These are phyloP conservation scores for Pseudochaenichthys georgianus DNA, from an alignment of 2,797 vertebrate species.

Conservation along the genomic window DNA sequence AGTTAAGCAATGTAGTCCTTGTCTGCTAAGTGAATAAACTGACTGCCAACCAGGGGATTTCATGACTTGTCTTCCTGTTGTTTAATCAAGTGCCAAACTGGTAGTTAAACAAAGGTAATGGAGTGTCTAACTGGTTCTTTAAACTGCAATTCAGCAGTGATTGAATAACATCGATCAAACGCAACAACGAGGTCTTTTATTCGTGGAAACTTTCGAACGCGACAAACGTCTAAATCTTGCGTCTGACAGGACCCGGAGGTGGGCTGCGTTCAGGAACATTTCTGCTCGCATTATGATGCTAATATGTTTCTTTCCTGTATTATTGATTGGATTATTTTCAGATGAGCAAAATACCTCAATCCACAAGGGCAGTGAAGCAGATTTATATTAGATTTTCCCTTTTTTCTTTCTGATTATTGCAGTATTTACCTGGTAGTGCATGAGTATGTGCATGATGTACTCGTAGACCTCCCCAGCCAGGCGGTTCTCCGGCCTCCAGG, in stretches of 20 bases:
- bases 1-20: not conserved
- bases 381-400: not conserved
- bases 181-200: slow-evolving; percentile 19
- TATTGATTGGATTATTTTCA: not conserved
- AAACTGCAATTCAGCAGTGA: slow-evolving; percentile 15
- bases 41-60: slow-evolving; percentile 11
- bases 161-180: slow-evolving; percentile 25
- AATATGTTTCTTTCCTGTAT: not conserved
- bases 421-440: slow-evolving; percentile 94
- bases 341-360: not conserved
- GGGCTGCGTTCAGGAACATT: not conserved
- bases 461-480: slow-evolving; percentile 95
- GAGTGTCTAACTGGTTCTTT: slow-evolving; percentile 35
- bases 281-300: not conserved
- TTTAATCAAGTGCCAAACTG: slow-evolving; percentile 23
- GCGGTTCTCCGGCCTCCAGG: slow-evolving; percentile 95
- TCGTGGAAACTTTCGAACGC: not conserved
- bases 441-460: slow-evolving; percentile 96
- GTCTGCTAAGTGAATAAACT: not conserved
- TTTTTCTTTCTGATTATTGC: not conserved
- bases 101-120: slow-evolving; percentile 37
- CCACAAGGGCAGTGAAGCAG: not conserved
- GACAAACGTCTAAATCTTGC: slow-evolving; percentile 2
- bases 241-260: not conserved
- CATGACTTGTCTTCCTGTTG: slow-evolving; percentile 11